Percentiles rank a stretch among this genome's conserved stretches.
phyloP scores from a whole-genome alignment of 2,113 vertebrate species.

The Phalacrocorax aristotelis region DNA sequence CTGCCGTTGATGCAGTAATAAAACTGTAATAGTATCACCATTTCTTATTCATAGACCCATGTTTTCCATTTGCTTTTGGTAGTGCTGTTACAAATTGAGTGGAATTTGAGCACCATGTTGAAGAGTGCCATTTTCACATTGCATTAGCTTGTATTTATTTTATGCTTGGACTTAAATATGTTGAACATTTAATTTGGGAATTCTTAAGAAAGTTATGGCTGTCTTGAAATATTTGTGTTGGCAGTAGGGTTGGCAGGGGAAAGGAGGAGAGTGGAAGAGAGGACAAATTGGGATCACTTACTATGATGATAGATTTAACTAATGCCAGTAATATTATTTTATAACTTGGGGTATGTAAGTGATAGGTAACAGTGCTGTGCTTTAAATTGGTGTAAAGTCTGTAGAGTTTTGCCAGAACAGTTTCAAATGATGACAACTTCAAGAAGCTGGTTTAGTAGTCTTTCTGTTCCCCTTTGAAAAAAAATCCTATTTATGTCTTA shows the following conservation, averaged over 20 bases:
- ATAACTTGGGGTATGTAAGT: background rate
- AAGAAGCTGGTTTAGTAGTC: background rate
- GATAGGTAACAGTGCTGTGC: background rate
- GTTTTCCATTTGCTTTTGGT: background rate
- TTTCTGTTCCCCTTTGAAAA: background rate
- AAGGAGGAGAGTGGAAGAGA: background rate
- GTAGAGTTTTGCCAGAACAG: background rate
- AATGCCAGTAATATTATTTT: background rate
- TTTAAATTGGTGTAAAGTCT: background rate
- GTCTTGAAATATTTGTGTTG: conserved; percentile 37
- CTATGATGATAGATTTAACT: conserved; percentile 6
- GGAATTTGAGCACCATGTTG: background rate
- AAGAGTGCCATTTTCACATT: background rate
- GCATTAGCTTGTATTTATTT: conserved; percentile 18
- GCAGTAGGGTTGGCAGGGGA: background rate
- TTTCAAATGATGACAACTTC: background rate
- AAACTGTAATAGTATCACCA: background rate
- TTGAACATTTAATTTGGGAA: conserved; percentile 39
- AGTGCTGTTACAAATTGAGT: background rate
- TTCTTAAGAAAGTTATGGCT: background rate
- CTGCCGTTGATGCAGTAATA: background rate
- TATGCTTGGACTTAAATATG: background rate
- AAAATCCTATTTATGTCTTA: background rate
- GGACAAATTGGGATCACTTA: background rate
- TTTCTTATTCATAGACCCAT: background rate